Evolutionary conservation across 2,113 vertebrate species (phyloP), one percentile per base, ranked within the genome.

Genomic region (Cygnus atratus): DNA sequence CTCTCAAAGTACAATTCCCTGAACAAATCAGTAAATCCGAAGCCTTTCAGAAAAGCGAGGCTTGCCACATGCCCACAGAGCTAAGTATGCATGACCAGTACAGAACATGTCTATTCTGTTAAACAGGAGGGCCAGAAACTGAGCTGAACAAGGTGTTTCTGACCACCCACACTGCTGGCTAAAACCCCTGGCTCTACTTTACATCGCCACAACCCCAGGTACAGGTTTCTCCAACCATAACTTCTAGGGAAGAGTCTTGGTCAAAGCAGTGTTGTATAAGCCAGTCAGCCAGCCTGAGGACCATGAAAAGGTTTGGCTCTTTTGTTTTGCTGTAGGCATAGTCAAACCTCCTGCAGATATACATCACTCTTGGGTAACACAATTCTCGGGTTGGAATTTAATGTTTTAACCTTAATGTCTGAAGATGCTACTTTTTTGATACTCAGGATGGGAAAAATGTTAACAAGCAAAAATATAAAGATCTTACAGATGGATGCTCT

Each of bases 401-500:
- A 33, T 21, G 10, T 33, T 76, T 92, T 78, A 87, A 72, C 6
- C 44, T 41, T 58, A 65, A 20, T 17, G 10, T 65, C 35, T 76
- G 35, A 70, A 61, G 73, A 28, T 41, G 65, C 13, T 63, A 62
- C 25, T 35, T 6, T 50, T 83, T 66, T 41, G n/a, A 68, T 2
- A 12, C 35, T 55, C 24, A 90, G 28, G 11, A 58, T 15, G 50
- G 24, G 48, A 63, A 81, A n/a, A 48, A 35, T 10, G 21, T 48
- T 48, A 48, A 48, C 10, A 48, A 41, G 9, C 6, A 31, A 82
- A 41, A 35, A 39, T 29, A 44, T 17, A 93, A 61, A 41, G 25
- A 20, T 68, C 97, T 97, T 96, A 99, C 99, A 95, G 98, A 98
- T 79, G 98, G 98, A 97, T 99, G 98, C 21, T 99, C 99, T 96